phyloP scores from a whole-genome alignment of 2,113 vertebrate species.

The Leucosticte australis region DNA sequence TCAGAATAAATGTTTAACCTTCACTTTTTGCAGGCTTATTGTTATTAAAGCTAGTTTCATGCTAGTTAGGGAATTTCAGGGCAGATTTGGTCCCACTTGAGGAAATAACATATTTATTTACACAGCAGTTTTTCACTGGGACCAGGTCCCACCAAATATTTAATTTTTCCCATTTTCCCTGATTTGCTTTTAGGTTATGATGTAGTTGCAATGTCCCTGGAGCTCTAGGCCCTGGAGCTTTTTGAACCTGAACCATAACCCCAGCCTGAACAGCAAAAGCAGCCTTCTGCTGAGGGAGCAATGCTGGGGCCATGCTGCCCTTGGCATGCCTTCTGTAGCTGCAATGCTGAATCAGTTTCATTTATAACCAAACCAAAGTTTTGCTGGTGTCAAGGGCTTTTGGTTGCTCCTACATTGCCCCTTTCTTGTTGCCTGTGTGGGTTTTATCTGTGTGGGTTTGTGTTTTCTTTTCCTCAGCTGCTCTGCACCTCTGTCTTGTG shows the following conservation, averaged over 20 bases:
- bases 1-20: conserved; percentile 30
- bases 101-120: background rate
- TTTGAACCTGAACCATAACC: background rate
- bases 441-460: background rate
- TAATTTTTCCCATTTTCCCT: background rate
- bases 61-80: background rate
- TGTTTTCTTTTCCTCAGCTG: background rate
- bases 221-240: background rate
- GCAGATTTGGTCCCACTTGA: background rate
- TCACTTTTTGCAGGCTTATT: background rate
- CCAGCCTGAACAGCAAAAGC: background rate
- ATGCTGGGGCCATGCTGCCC: background rate
- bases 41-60: conserved; percentile 10
- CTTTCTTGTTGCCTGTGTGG: background rate
- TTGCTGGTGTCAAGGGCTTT: background rate
- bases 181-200: background rate
- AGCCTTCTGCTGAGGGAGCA: background rate
- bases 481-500: background rate
- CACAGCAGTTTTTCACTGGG: background rate
- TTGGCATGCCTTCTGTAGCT: background rate
- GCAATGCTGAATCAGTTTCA: background rate
- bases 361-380: background rate
- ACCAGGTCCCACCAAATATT: background rate
- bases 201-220: background rate
- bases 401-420: fast-evolving